phyloP scores from a whole-genome alignment of 1,140 invertebrate species.

The Contarinia nasturtii region DNA sequence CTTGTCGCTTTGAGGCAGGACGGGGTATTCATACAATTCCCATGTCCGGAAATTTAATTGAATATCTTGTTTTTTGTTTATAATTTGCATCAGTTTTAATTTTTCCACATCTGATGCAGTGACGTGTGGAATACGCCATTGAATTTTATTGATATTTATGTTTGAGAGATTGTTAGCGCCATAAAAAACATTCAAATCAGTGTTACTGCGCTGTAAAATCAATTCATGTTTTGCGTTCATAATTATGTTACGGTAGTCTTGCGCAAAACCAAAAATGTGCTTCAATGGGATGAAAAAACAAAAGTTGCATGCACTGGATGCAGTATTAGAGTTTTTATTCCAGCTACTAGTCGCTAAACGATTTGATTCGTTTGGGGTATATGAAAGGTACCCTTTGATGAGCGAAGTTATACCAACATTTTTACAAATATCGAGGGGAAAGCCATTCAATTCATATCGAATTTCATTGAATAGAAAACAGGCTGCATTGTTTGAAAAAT shows the following conservation, averaged over 20 bases:
- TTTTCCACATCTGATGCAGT: conserved; percentile 9
- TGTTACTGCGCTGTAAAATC: conserved; percentile 19
- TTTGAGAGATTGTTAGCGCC: background rate
- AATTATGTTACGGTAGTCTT: conserved; percentile 25
- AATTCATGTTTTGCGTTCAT: conserved; percentile 25
- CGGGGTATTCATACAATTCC: conserved; percentile 21
- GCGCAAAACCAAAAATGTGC: conserved; percentile 21
- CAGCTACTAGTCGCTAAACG: too few species aligned
- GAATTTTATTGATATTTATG: conserved; percentile 4
- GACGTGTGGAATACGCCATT: conserved; percentile 9
- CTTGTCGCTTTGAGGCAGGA: conserved; percentile 12
- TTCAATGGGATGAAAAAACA: conserved; percentile 20
- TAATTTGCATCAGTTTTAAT: conserved; percentile 10
- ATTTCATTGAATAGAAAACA: conserved; percentile 24
- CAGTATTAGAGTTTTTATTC: background rate
- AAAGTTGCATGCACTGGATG: conserved; percentile 11
- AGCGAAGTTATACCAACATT: conserved; percentile 20
- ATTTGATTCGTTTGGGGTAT: too few species aligned
- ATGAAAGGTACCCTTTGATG: conserved; percentile 13
- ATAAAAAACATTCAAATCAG: conserved; percentile 9
- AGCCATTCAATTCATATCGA: conserved; percentile 22
- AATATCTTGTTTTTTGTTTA: conserved; percentile 9
- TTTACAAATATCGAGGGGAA: conserved; percentile 22
- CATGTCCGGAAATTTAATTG: conserved; percentile 16
- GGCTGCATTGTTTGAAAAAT: conserved; percentile 12